These are phyloP conservation scores for Salvelinus sp. DNA, from an alignment of 2,113 vertebrate genomes.

Conservation along the genomic window DNA sequence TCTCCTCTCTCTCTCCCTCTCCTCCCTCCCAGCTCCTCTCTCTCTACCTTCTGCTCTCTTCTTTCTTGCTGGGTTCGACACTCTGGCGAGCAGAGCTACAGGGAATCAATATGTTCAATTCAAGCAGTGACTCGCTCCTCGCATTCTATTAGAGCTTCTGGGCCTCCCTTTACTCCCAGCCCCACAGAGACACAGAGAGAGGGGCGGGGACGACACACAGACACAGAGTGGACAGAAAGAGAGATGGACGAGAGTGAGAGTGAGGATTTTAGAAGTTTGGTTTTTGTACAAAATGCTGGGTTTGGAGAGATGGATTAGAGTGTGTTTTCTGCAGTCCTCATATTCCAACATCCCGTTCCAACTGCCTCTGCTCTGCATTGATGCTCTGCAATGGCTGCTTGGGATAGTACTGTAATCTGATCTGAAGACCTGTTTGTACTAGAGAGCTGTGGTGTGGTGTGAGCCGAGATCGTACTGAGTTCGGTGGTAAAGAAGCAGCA, in stretches of 20 bases:
- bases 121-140: constrained; percentile 56
- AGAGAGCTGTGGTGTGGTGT: not conserved
- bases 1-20: too few relatives aligned
- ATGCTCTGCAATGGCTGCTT: not conserved
- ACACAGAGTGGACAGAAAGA: constrained; percentile 5
- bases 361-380: not conserved
- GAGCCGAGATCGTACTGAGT: not conserved
- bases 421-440: not conserved
- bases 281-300: not conserved
- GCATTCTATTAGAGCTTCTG: constrained; percentile 56
- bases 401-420: not conserved
- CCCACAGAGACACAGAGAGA: constrained; percentile 9
- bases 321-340: not conserved
- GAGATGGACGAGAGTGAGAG: not conserved
- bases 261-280: not conserved
- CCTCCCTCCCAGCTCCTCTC: constrained; percentile 25
- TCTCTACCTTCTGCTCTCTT: constrained; percentile 43
- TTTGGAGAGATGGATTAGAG: not conserved
- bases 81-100: constrained; percentile 37
- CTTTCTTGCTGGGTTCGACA: too few relatives aligned
- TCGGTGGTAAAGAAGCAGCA: not conserved
- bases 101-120: constrained; percentile 67
- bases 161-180: constrained; percentile 25
- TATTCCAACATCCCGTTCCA: not conserved
- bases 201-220: not conserved